Evolutionary conservation across 92 coral and sea anemone genomes (phyloP).

Genomic region (Palythoa caribaeorum): DNA sequence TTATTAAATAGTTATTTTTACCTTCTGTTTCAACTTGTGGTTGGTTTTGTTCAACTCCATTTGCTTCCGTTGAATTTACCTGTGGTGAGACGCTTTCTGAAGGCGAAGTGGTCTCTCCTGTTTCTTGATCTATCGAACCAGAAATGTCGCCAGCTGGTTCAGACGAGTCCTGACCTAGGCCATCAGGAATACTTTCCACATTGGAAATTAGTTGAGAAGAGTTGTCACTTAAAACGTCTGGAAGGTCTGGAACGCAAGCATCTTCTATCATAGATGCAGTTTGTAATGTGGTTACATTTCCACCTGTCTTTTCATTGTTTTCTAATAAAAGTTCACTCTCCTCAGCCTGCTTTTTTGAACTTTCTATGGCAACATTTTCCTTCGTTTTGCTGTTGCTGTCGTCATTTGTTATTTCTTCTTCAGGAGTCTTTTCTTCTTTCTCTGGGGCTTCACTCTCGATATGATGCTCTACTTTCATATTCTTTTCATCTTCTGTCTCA

Average conservation of each 20-base stretch:
- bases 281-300: neutral
- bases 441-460: conserved; percentile 15
- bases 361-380: neutral
- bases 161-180: conserved; percentile 4
- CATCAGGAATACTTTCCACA: neutral
- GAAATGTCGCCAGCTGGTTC: neutral
- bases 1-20: neutral
- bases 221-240: neutral
- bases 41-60: conserved; percentile 27
- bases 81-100: neutral
- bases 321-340: conserved; percentile 1
- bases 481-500: conserved; percentile 36
- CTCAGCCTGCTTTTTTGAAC: neutral
- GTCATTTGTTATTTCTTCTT: neutral
- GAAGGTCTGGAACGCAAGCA: conserved; percentile 23
- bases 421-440: neutral
- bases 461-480: conserved; percentile 42
- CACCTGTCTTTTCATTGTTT: neutral
- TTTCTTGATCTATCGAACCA: neutral
- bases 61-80: conserved; percentile 8
- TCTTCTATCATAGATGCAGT: conserved; percentile 1
- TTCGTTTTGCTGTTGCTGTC: conserved; percentile 8
- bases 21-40: neutral
- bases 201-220: neutral
- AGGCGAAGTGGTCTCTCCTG: neutral